These are phyloP conservation scores for Origma solitaria DNA, from an alignment of 2,113 vertebrate genomes.

Conservation along the genomic window DNA sequence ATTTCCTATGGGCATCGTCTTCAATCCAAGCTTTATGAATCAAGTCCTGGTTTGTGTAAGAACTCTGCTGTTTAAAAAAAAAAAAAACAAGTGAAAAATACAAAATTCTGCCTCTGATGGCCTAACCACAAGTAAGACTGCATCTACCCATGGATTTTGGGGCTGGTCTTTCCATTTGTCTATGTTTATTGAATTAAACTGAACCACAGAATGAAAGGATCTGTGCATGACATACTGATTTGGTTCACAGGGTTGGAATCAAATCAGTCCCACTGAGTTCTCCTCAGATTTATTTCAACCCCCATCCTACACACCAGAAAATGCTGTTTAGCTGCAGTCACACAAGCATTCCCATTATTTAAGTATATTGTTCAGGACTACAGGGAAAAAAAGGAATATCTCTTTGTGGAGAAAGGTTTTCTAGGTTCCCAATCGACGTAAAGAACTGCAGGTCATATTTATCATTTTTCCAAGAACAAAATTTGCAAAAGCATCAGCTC, in stretches of 20 bases:
- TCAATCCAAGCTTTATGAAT: background rate
- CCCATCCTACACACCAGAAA: background rate
- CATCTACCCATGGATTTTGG: background rate
- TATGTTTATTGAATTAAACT: background rate
- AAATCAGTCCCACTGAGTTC: background rate
- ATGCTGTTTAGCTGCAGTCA: background rate
- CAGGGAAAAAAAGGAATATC: fast-evolving
- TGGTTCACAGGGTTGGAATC: background rate
- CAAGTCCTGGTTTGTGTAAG: background rate
- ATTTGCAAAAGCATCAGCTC: background rate
- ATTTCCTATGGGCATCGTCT: background rate
- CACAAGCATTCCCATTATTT: background rate
- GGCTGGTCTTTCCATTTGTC: background rate
- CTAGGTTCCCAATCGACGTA: background rate
- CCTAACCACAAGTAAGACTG: background rate
- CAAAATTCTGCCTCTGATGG: background rate
- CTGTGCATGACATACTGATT: background rate
- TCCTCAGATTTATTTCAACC: background rate
- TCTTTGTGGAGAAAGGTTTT: background rate
- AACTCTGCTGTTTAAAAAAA: background rate
- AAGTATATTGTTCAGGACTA: background rate
- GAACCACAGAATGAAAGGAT: background rate
- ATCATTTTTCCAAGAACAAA: background rate
- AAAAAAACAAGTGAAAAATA: background rate
- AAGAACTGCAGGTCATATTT: background rate